Conservation (phyloP, 2,113 vertebrate genomes). For the Ochotona curzoniae region DNA sequence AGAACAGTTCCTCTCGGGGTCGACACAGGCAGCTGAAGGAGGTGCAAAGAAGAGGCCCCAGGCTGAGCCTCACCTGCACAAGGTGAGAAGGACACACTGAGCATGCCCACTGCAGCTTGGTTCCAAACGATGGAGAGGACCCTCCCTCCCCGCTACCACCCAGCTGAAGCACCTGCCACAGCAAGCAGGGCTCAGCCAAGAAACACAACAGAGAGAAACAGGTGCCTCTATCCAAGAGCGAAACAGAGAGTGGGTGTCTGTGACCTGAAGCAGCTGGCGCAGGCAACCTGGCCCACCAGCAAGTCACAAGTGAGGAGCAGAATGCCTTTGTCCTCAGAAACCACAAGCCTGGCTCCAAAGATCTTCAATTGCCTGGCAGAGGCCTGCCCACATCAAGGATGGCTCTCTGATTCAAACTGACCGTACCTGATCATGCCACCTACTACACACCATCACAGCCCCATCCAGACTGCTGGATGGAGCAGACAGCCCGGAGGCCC, state of each 20-base stretch:
- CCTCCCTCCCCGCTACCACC: rapidly evolving
- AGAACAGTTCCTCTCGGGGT: neutral
- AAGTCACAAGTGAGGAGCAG: neutral
- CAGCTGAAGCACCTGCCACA: neutral
- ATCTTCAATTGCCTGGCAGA: neutral
- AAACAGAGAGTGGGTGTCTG: neutral
- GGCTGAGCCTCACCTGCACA: neutral
- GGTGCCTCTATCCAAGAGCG: neutral
- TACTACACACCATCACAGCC: neutral
- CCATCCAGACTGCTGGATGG: neutral
- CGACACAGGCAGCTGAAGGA: neutral
- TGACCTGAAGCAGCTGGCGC: neutral
- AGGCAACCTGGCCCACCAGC: neutral
- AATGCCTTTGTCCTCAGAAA: slow-evolving; percentile 11
- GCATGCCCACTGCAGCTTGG: neutral
- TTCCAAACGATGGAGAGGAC: neutral
- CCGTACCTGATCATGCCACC: neutral
- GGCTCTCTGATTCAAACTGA: neutral
- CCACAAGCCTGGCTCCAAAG: neutral
- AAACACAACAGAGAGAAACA: neutral
- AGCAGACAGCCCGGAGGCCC: neutral
- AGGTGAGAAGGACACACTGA: neutral
- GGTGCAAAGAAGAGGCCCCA: neutral
- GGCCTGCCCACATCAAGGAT: neutral
- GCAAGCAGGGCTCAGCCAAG: neutral